Base-by-base conservation (phyloP, 2,888 invertebrate species). In the Liopterus haemorrhoidalis region DNA sequence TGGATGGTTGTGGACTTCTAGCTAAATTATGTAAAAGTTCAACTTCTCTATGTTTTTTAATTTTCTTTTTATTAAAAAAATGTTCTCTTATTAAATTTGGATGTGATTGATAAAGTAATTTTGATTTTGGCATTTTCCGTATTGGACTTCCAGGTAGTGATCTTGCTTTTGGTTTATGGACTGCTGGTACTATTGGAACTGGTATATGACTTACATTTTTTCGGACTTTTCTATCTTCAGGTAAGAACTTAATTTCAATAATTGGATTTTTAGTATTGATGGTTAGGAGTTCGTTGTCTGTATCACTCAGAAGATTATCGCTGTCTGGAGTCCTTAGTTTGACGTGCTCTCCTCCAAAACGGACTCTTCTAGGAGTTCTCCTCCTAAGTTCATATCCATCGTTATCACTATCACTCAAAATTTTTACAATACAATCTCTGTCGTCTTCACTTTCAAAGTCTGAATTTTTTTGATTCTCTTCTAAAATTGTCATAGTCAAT, bases 271-370 rank as follows among this genome's bases (percentile, higher is more conserved):
- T 42, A n/a, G 56, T 51, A 4, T 50, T 56, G 8, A 56, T 55
- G 8, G 54, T 55, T 11, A 57, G 50, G 8, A 54, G 56, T 46
- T 50, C 50, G 36, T 65, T 65, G 48, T 75, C 74, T 25, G 72
- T 74, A 59, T 77, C 77, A 56, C 76, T 77, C 8, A 74, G 72
- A 35, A 75, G 71, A 19, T 78, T 70, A 59, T 88, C 88, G 63
- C 86, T 87, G 54, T 89, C 89, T 0, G 89, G 89, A 9, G 89
- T 89, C 50, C 89, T 71, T 66, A 89, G 76, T 70, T 89, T 89
- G 3, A 89, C 82, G 51, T 85, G 76, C 68, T 89, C 89, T n/a
- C 89, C 89, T 3, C 89, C 89, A 55, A 89, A 89, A 36, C 85
- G 79, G 5, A 89, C 89, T 58, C 85, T 76, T 61, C 86, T 78